Base-by-base conservation (phyloP, 2,797 vertebrate genomes). In the Alcedo quadribrachys region DNA sequence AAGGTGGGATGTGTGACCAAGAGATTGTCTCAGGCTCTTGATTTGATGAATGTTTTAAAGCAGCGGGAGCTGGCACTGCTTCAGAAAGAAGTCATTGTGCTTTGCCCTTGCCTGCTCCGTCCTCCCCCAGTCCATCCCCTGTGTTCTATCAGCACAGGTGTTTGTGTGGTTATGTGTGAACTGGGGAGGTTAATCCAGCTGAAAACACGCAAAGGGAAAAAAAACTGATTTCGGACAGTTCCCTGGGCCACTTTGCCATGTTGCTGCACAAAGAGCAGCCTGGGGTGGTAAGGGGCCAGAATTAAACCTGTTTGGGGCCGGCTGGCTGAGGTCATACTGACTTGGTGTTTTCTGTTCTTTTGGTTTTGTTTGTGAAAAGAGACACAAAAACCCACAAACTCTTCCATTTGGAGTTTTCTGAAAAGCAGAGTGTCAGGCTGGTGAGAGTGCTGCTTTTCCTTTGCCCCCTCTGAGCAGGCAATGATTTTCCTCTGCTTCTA, bases 91-190 rank as follows among this genome's bases (percentile, higher is more conserved):
- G 42, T 62, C 43, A 27, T 80, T 76, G 53, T 35, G 81, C 68
- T 68, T 71, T 93, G 92, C 54, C 84, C 79, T 87, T 85, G 93
- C 50, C 40, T 85, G 48, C 54, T 35, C 69, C 15, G 40, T 51
- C 86, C 84, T 89, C 93, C 94, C 86, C 40, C 77, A 12, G 40
- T 61, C 32, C 8, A 1, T 84, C 42, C 63, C 48, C n/a, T 79
- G 70, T 81, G 67, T 43, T 50, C 57, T 93, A 11, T 93, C 92
- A 89, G 71, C 11, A 24, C 84, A 85, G 84, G 89, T 87, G 92
- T 82, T 94, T 61, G n/a, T 78, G 58, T 50, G 79, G 81, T 81
- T 84, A 7, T 30, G 1, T 90, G 65, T 45, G 78, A 85, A 50
- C 28, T 24, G 24, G 27, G 76, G 54, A 80, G 54, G 50, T 74